These are phyloP conservation scores for Heliconius sara DNA, from an alignment of 2,888 invertebrate genomes.

Conservation along the genomic window DNA sequence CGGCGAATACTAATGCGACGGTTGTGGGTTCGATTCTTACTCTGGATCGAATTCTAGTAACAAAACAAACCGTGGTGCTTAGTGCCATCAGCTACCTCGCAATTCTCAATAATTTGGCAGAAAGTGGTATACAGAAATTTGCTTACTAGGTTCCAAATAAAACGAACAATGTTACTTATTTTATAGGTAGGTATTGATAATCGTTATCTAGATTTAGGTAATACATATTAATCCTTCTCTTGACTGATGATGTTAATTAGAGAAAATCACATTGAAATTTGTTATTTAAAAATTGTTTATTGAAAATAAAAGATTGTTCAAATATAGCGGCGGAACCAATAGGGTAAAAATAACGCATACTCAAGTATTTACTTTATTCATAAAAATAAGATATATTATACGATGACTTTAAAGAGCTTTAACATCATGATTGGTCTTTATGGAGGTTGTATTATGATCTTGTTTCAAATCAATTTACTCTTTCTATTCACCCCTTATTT, in stretches of 20 bases:
- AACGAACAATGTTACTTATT: too few relatives aligned
- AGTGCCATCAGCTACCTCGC: too few relatives aligned
- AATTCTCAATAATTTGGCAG: too few relatives aligned
- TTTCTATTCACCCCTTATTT: constrained; percentile 34
- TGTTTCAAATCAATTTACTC: constrained; percentile 49
- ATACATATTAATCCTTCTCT: not conserved
- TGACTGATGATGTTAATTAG: not conserved
- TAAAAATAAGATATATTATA: constrained; percentile 32
- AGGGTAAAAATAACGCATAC: constrained; percentile 9
- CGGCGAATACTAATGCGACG: too few relatives aligned
- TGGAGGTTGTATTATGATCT: constrained; percentile 47
- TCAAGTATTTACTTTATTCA: constrained; percentile 21
- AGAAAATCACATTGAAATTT: not conserved
- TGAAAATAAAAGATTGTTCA: not conserved
- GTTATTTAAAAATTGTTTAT: not conserved
- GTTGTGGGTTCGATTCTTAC: too few relatives aligned
- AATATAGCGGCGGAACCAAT: constrained; percentile 12
- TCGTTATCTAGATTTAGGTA: not conserved
- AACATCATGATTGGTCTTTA: constrained; percentile 47
- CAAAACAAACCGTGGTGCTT: too few relatives aligned
- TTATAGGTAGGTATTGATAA: too few relatives aligned
- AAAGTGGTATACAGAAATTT: too few relatives aligned
- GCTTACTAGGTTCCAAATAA: too few relatives aligned
- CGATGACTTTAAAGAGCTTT: constrained; percentile 32
- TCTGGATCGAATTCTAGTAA: too few relatives aligned